Evolutionary conservation across 2,113 vertebrate species (phyloP).

Genomic region (Caretta caretta): DNA sequence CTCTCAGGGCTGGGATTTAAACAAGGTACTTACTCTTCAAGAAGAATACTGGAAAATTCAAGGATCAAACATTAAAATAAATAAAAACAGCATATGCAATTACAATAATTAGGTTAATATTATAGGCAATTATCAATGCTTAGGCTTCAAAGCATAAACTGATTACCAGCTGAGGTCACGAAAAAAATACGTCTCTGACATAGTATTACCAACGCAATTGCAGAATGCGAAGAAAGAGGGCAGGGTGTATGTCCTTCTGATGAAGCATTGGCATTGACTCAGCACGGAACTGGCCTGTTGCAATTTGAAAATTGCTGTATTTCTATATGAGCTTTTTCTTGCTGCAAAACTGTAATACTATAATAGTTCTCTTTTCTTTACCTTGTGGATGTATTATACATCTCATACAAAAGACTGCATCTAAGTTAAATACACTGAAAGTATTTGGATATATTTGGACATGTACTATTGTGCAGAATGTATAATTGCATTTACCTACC

Average conservation of each 20-base stretch:
- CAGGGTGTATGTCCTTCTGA: not conserved
- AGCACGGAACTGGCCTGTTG: not conserved
- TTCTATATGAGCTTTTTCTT: not conserved
- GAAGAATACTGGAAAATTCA: not conserved
- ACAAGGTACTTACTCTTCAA: rapidly evolving
- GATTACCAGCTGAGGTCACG: not conserved
- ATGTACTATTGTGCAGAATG: not conserved
- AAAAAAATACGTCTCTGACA: not conserved
- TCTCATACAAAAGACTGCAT: not conserved
- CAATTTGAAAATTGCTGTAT: not conserved
- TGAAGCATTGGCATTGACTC: not conserved
- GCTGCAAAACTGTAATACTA: not conserved
- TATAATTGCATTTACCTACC: conserved; percentile 14
- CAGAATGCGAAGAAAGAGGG: not conserved
- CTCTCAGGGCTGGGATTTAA: rapidly evolving
- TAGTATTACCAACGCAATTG: not conserved
- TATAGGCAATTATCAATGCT: not conserved
- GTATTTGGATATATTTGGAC: not conserved
- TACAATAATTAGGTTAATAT: not conserved
- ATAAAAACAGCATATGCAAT: not conserved
- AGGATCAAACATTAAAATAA: not conserved
- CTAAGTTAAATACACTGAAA: not conserved
- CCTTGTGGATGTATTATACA: not conserved
- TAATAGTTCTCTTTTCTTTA: not conserved
- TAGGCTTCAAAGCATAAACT: not conserved